Evolutionary conservation across 2,113 vertebrate genomes (phyloP).

Genomic region (Ictidomys tridecemlineatus): DNA sequence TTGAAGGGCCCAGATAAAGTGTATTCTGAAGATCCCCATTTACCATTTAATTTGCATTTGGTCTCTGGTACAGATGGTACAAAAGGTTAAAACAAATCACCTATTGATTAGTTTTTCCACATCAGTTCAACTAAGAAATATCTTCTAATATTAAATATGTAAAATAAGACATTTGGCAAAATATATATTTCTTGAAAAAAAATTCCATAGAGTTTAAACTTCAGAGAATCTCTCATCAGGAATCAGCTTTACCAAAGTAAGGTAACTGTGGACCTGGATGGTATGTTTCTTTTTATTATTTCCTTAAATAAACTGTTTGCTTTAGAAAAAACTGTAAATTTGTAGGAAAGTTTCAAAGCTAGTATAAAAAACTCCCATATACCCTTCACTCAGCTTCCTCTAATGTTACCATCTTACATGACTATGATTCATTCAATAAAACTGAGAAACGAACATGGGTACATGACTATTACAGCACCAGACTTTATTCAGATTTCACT

Average conservation of each 20-base stretch:
- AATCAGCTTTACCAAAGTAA: background rate
- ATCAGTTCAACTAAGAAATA: conserved; percentile 1
- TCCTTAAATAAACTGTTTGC: conserved; percentile 14
- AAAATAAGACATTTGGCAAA: conserved; percentile 36
- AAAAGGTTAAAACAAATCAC: no score
- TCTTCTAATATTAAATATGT: background rate
- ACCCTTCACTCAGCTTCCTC: background rate
- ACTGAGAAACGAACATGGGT: background rate
- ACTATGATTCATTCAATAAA: background rate
- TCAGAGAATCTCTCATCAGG: background rate
- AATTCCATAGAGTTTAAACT: background rate
- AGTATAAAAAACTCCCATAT: background rate
- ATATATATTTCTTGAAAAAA: background rate
- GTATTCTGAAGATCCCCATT: conserved; percentile 34
- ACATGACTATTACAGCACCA: background rate
- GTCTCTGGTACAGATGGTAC: background rate
- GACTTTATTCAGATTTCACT: background rate
- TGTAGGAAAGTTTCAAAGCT: background rate
- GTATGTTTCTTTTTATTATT: background rate
- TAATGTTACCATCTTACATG: background rate
- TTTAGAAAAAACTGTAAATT: conserved; percentile 50
- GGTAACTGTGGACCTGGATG: background rate
- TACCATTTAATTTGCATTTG: conserved; percentile 33
- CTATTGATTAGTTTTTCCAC: no score
- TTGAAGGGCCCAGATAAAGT: background rate